Conservation (phyloP, 2,113 vertebrate species). For the Condylura cristata region DNA sequence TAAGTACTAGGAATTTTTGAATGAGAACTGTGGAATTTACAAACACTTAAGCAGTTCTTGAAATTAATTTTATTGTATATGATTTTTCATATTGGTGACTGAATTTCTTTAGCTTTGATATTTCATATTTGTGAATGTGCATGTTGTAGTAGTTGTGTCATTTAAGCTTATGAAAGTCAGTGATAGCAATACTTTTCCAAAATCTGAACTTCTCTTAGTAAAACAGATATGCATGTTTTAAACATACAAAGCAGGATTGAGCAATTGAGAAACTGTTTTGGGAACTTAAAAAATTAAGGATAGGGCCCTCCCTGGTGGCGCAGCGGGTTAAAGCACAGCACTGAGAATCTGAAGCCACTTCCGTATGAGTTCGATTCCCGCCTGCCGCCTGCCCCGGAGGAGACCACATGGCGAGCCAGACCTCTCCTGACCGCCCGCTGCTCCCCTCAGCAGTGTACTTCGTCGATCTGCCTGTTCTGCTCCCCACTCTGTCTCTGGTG, state of each 20-base stretch:
- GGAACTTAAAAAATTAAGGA: slow-evolving; percentile 29
- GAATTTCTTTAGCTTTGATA: slow-evolving; percentile 49
- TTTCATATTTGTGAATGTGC: slow-evolving; percentile 54
- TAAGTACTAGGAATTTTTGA: background rate
- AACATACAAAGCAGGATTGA: slow-evolving; percentile 10
- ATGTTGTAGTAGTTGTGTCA: slow-evolving; percentile 52
- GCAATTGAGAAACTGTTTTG: slow-evolving; percentile 42
- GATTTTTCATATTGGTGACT: slow-evolving; percentile 45
- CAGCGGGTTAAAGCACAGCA: no score
- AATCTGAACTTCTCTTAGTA: slow-evolving; percentile 42
- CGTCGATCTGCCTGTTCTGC: no score
- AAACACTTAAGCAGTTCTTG: slow-evolving; percentile 49
- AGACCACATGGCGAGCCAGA: no score
- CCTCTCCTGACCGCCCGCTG: no score
- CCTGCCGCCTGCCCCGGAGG: no score
- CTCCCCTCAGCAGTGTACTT: no score
- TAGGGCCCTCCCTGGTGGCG: no score
- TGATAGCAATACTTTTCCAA: slow-evolving; percentile 20
- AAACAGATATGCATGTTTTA: slow-evolving; percentile 57
- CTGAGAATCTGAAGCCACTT: no score
- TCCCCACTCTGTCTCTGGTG: no score
- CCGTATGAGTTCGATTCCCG: no score
- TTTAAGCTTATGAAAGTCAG: slow-evolving; percentile 55
- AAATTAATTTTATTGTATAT: slow-evolving; percentile 16
- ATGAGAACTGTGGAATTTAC: slow-evolving; percentile 45